Evolutionary conservation across 1,140 invertebrate species (phyloP).

Genomic region (Trichonephila inaurata): DNA sequence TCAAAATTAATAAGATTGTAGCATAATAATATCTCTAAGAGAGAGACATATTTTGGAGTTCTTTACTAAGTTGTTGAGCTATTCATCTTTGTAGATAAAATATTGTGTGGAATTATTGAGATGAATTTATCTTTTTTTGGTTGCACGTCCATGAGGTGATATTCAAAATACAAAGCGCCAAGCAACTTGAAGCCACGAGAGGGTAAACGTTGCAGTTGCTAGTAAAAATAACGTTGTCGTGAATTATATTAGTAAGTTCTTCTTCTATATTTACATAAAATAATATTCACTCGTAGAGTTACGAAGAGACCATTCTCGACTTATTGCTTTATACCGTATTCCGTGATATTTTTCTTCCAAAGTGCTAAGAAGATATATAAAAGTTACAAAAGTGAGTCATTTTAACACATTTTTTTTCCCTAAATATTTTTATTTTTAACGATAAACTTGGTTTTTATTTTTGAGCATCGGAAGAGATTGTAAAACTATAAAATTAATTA

Average conservation of each 20-base stretch:
- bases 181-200: not conserved
- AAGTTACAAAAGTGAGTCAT: constrained; percentile 46
- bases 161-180: constrained; percentile 33
- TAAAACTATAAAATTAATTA: not conserved
- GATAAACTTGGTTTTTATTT: not conserved
- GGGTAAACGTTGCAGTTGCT: constrained; percentile 5
- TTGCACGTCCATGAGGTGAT: constrained; percentile 2
- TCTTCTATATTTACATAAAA: constrained; percentile 19
- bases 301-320: constrained; percentile 15
- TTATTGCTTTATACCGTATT: constrained; percentile 57
- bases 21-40: no score
- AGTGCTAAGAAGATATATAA: constrained; percentile 59
- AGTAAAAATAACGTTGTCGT: constrained; percentile 15
- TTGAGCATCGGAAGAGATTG: not conserved
- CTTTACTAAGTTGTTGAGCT: not conserved
- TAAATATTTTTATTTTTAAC: not conserved
- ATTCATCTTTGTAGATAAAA: not conserved
- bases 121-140: not conserved
- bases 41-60: not conserved
- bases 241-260: constrained; percentile 23
- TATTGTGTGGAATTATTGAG: not conserved
- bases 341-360: not conserved
- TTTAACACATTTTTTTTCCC: not conserved
- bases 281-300: constrained; percentile 21
- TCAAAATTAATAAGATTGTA: no score